Evolutionary conservation across 2,888 invertebrate genomes (phyloP), one percentile per base, ranked within the genome.

Genomic region (Mythimna vitellina): DNA sequence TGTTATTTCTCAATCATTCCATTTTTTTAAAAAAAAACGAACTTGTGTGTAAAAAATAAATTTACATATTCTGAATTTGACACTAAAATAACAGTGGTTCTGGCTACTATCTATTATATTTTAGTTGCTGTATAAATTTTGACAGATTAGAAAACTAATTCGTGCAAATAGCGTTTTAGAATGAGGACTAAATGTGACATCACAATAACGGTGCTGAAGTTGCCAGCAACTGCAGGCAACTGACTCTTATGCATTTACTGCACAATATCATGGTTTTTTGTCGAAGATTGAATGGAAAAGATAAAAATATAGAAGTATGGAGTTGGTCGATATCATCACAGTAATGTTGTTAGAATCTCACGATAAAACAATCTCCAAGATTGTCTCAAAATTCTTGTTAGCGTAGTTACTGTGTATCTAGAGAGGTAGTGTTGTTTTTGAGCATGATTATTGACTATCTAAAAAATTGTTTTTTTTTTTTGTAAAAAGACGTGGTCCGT

Each of bases 401-500:
- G 3, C 32, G n/a, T 73, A 54, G 29, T 46, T 49, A 65, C 38
- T 62, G 25, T 62, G 25, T 53, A 69, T 65, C 56, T 29, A 61
- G 38, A 35, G 22, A 72, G 17, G n/a, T 38, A 57, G 42, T 35
- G 49, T 38, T 38, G 38, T 38, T 12, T 38, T 54, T 35, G 42
- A 65, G 60, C 64, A 54, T 63, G 12, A 53, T 22, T 57, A 35
- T 56, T 64, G 17, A n/a, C 0, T 57, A 54, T 70, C 29, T 76
- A 25, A 49, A 7, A 38, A 32, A 20, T 54, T 54, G 17, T 76
- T 61, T 62, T 14, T 49, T 63, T n/a, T n/a, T n/a, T n/a, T n/a
- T 64, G 46, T 69, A 22, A 46, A 54, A 49, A 65, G 75, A 78
- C 70, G 66, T 61, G 75, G 77, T 89, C 90, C 89, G 89, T 90